These are phyloP conservation scores for Eublepharis macularius DNA, from an alignment of 2,113 vertebrate genomes.

Conservation along the genomic window DNA sequence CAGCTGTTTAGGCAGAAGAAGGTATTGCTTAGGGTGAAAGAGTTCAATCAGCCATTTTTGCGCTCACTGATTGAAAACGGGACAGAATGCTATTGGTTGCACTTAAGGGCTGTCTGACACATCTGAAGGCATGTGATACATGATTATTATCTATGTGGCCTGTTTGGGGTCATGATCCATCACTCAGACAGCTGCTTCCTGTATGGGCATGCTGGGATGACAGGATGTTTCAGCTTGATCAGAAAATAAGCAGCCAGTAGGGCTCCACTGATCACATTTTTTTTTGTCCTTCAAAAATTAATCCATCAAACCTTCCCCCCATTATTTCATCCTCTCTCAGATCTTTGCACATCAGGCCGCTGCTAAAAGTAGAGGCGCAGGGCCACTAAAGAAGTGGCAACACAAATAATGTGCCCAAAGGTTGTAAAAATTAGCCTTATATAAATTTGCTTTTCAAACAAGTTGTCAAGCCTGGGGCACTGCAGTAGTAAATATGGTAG, in stretches of 20 bases:
- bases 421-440: neutral
- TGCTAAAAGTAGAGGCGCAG: neutral
- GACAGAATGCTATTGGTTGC: neutral
- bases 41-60: neutral
- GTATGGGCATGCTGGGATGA: no score
- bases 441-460: neutral
- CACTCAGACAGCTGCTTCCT: neutral
- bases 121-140: neutral
- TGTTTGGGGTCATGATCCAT: neutral
- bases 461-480: neutral
- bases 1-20: neutral
- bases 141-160: neutral
- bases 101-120: neutral
- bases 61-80: neutral
- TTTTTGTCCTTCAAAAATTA: neutral
- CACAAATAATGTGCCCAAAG: neutral
- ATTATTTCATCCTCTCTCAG: no score
- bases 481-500: neutral
- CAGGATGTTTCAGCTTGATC: neutral
- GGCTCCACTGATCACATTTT: neutral
- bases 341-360: neutral
- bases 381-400: neutral
- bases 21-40: neutral
- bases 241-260: neutral
- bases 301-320: neutral